Percentiles rank a stretch among this genome's conserved stretches.
Conservation (phyloP, 2,888 invertebrate genomes). For the Polydrusus tereticollis region DNA sequence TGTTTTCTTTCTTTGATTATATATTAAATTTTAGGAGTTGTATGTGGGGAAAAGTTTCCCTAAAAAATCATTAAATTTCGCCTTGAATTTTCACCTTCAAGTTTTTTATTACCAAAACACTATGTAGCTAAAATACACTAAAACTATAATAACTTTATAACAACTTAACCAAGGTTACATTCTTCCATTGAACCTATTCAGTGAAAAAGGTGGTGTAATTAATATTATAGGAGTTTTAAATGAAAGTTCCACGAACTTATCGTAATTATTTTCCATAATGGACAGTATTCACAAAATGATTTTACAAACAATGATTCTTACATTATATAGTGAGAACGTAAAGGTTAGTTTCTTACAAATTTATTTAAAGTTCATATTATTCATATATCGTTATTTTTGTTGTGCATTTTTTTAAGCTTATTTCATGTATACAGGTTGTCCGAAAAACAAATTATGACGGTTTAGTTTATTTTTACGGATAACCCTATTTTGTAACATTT, state of each 20-base stretch:
- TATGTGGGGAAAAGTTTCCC: background rate
- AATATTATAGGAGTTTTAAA: background rate
- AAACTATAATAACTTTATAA: background rate
- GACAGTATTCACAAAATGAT: background rate
- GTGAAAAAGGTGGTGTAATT: background rate
- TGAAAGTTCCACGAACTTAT: background rate
- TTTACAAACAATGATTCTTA: background rate
- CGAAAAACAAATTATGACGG: no score
- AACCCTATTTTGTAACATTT: no score
- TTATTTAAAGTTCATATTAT: no score
- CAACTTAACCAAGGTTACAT: constrained; percentile 10
- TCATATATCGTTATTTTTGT: no score
- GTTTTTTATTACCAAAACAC: background rate
- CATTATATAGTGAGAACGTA: no score
- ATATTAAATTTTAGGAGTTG: no score
- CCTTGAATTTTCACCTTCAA: background rate
- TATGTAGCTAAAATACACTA: background rate
- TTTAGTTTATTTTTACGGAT: no score
- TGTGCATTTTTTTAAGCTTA: no score
- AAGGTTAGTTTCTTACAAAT: no score
- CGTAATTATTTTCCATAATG: background rate
- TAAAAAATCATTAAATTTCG: background rate
- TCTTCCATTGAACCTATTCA: constrained; percentile 6
- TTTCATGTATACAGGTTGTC: no score
- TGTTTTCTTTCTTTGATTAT: no score